Evolutionary conservation across 2,888 invertebrate genomes (phyloP).

Genomic region (Lasioglossum lativentre): DNA sequence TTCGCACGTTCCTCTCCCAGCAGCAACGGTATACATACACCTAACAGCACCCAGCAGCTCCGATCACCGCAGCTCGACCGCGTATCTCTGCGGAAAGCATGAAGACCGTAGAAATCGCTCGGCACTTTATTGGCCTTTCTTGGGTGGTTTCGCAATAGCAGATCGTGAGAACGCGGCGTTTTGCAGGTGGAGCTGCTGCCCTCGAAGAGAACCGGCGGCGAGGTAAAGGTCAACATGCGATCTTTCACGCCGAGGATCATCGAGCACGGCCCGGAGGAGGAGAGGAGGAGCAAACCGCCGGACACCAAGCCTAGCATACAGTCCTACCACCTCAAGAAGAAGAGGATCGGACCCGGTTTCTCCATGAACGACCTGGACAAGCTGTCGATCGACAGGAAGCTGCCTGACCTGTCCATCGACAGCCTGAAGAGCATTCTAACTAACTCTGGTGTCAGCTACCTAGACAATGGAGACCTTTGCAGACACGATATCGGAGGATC

Average conservation of each 20-base stretch:
- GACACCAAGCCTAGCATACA: slow-evolving; percentile 79
- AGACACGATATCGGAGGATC: slow-evolving; percentile 84
- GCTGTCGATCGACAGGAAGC: slow-evolving; percentile 64
- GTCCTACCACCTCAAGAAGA: slow-evolving; percentile 78
- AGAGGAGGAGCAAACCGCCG: slow-evolving; percentile 41
- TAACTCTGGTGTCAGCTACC: slow-evolving; percentile 81
- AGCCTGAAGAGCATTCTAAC: slow-evolving; percentile 82
- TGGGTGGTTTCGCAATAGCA: slow-evolving; percentile 59
- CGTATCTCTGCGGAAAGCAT: background rate
- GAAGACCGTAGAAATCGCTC: slow-evolving; percentile 11
- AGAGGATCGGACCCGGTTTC: slow-evolving; percentile 78
- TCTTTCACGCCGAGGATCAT: slow-evolving; percentile 82
- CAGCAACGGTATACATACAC: background rate
- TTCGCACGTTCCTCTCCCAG: background rate
- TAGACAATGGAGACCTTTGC: slow-evolving; percentile 83
- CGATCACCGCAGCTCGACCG: background rate
- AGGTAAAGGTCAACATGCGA: slow-evolving; percentile 80
- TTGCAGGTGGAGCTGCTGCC: slow-evolving; percentile 77
- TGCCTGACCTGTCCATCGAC: slow-evolving; percentile 81
- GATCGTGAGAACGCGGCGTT: slow-evolving; percentile 69
- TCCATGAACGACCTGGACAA: slow-evolving; percentile 84
- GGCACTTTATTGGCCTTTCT: slow-evolving; percentile 62
- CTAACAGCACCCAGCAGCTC: background rate
- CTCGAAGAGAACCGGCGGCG: slow-evolving; percentile 73
- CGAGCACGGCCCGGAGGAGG: slow-evolving; percentile 69